Evolutionary conservation across 2,888 invertebrate genomes (phyloP).

Genomic region (Tipula lateralis): DNA sequence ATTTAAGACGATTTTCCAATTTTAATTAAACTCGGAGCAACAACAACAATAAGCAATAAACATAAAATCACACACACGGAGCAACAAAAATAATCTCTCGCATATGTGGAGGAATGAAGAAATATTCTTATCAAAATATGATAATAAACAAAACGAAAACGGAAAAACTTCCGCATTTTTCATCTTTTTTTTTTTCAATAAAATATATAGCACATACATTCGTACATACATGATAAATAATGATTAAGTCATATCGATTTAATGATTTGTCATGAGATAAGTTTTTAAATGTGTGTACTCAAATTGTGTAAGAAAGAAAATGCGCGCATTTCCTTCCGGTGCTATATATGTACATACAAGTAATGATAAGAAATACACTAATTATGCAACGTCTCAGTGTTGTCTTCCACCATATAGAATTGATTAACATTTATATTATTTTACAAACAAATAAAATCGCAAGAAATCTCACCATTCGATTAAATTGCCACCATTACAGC

Average conservation of each 20-base stretch:
- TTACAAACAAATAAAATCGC: not conserved
- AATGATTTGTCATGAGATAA: too few species aligned
- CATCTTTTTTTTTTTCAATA: not conserved
- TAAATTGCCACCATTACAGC: not conserved
- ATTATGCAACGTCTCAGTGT: not conserved
- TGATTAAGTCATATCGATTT: constrained; percentile 11
- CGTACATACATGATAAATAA: not conserved
- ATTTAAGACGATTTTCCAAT: not conserved
- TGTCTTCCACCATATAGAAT: not conserved
- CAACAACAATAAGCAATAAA: not conserved
- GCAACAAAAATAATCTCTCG: not conserved
- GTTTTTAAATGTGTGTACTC: not conserved
- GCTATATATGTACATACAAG: not conserved
- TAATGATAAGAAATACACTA: not conserved
- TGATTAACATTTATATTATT: not conserved
- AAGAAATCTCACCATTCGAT: not conserved
- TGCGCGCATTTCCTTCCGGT: not conserved
- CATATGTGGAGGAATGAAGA: not conserved
- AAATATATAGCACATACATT: not conserved
- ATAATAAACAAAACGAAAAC: not conserved
- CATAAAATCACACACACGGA: not conserved
- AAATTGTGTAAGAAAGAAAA: not conserved
- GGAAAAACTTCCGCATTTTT: constrained; percentile 1
- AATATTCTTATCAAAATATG: constrained; percentile 11
- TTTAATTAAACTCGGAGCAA: not conserved